Evolutionary conservation across 92 coral and sea anemone genomes (phyloP), one percentile per base, ranked within the genome.

Genomic region (Bergia puertoricense): DNA sequence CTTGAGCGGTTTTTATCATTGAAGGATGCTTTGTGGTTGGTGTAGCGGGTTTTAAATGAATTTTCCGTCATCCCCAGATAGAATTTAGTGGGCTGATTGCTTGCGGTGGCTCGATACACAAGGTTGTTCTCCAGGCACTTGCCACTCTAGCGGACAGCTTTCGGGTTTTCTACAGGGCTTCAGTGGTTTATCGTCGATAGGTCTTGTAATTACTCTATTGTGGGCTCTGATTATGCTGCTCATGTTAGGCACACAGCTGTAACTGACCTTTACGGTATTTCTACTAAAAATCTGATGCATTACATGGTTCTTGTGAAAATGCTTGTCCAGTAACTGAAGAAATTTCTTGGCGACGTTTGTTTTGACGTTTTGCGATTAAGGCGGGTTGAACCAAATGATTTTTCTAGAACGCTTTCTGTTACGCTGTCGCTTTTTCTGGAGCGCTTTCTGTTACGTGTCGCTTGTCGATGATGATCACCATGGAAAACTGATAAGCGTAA

Each of bases 281-380:
- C 78, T 74, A 44, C 36, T 74, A 44, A 74, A 74, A 74, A 74
- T 74, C 78, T 74, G 30, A 44, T 74, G 78, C 78, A 74, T 30
- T 44, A 74, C 46, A 44, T 74, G 78, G 78, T 74, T 44, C 36
- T 74, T 74, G 78, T 74, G 78, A 44, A 74, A 74, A 37, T 74
- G 78, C 2, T 74, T 74, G 36, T 74, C 78, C 78, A 74, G 2
- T 1, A 74, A 44, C 78, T 74, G 78, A 30, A 74, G 45, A 10
- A 74, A 74, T 74, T 74, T 74, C 22, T 44, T 68, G 74, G 45
- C 78, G 30, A 74, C 78, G 78, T 74, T 74, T 74, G 78, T 74
- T 74, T 74, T 74, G 44, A 74, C 78, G 78, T 6, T 74, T 74
- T 74, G 78, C 78, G 78, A 74, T 44, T 18, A 74, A 8, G 78